Conservation (phyloP, 2,888 invertebrate genomes). For the Drosophila ezoana region DNA sequence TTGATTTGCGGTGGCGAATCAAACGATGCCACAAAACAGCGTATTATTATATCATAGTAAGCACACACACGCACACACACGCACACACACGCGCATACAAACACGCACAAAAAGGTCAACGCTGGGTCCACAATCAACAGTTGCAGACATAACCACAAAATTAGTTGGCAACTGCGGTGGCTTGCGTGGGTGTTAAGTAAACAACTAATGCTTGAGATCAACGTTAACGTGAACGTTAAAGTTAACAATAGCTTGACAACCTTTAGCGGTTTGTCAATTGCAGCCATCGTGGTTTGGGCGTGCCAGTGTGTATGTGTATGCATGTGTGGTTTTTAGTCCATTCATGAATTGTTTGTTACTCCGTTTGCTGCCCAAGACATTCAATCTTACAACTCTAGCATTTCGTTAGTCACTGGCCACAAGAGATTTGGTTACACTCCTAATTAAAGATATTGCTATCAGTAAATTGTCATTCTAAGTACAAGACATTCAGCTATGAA, state of each 20-base stretch:
- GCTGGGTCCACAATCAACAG: constrained; percentile 47
- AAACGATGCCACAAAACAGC: constrained; percentile 63
- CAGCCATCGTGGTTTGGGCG: constrained; percentile 25
- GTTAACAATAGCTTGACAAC: constrained; percentile 56
- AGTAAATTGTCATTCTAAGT: constrained; percentile 2
- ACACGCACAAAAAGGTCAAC: constrained; percentile 7
- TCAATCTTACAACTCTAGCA: constrained; percentile 2
- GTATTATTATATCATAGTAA: constrained; percentile 60
- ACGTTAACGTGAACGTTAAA: constrained; percentile 54
- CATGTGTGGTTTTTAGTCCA: constrained; percentile 23
- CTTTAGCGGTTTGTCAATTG: constrained; percentile 79
- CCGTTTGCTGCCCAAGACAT: constrained; percentile 13
- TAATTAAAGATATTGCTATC: constrained; percentile 29
- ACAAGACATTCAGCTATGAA: neutral
- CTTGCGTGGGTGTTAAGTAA: constrained; percentile 66
- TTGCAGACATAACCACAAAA: constrained; percentile 74
- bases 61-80: constrained; percentile 23
- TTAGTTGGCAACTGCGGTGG: constrained; percentile 76
- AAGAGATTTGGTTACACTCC: constrained; percentile 7
- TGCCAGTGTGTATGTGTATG: constrained; percentile 27
- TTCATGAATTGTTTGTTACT: constrained; percentile 14
- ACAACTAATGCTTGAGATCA: constrained; percentile 71
- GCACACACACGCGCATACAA: constrained; percentile 1
- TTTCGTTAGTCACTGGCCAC: neutral
- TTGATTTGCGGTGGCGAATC: constrained; percentile 67